Evolutionary conservation across 2,888 invertebrate species (phyloP).

Genomic region (Aphidius colemani): DNA sequence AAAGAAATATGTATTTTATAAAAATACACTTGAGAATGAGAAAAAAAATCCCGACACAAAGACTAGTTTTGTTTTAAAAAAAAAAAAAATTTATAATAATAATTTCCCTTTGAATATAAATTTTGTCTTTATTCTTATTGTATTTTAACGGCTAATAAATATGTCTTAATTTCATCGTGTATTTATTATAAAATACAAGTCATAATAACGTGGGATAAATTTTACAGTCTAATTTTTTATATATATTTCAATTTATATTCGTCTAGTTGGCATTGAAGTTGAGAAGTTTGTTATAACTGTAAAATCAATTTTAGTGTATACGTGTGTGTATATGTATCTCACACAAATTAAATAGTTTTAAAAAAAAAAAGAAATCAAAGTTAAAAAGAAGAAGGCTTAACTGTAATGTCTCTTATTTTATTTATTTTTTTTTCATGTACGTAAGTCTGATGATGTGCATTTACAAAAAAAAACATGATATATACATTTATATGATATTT

Average conservation of each 20-base stretch:
- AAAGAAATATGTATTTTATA: background rate
- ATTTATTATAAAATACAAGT: slow-evolving; percentile 18
- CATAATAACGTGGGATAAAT: slow-evolving; percentile 27
- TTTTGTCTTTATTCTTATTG: background rate
- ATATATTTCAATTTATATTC: background rate
- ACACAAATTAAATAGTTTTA: background rate
- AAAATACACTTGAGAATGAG: background rate
- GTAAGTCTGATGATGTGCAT: background rate
- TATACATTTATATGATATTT: background rate
- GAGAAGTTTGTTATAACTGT: slow-evolving; percentile 25
- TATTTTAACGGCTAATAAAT: background rate
- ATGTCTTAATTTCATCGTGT: background rate
- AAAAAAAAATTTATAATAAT: slow-evolving; percentile 1
- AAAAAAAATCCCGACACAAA: background rate
- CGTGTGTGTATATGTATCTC: slow-evolving; percentile 6
- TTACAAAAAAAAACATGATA: slow-evolving; percentile 2
- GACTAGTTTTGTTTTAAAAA: background rate
- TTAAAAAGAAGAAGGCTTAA: background rate
- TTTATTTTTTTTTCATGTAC: slow-evolving; percentile 1
- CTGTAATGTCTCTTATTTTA: background rate
- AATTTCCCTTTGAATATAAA: slow-evolving; percentile 1
- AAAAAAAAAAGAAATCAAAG: background rate
- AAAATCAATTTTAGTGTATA: slow-evolving; percentile 22
- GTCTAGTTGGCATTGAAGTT: slow-evolving; percentile 13
- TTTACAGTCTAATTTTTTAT: background rate